phyloP scores from a whole-genome alignment of 2,113 vertebrate genomes.

The Holacanthus passer region DNA sequence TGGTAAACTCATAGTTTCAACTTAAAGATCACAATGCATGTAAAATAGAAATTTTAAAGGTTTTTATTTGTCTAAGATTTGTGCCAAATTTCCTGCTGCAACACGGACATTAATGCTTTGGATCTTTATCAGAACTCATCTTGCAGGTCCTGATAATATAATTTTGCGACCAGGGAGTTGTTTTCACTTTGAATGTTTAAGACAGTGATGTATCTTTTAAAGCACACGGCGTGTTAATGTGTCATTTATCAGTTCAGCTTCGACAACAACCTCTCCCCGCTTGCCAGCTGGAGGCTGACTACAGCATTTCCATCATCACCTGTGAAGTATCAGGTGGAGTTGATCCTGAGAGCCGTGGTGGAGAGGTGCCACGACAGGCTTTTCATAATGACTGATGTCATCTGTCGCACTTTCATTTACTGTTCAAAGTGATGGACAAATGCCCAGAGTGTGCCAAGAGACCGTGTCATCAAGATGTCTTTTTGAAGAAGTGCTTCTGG shows the following conservation, averaged over 20 bases:
- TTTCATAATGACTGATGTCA: slow-evolving; percentile 71
- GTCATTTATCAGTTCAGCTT: slow-evolving; percentile 36
- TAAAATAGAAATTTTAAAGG: neutral
- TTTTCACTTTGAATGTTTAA: slow-evolving; percentile 9
- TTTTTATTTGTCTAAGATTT: neutral
- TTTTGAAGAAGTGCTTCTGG: slow-evolving; percentile 71
- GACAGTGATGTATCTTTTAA: slow-evolving; percentile 4
- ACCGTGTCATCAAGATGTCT: slow-evolving; percentile 69
- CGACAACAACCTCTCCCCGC: slow-evolving; percentile 8
- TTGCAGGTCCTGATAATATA: slow-evolving; percentile 12
- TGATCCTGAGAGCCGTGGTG: slow-evolving; percentile 35
- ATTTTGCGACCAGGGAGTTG: neutral
- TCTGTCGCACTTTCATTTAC: slow-evolving; percentile 71
- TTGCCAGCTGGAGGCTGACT: slow-evolving; percentile 25
- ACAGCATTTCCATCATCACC: slow-evolving; percentile 37
- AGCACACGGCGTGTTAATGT: neutral
- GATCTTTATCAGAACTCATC: slow-evolving; percentile 8
- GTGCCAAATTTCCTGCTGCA: neutral
- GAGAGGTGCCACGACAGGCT: slow-evolving; percentile 38
- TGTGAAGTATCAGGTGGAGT: slow-evolving; percentile 40
- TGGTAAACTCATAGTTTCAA: neutral
- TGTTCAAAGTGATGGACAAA: slow-evolving; percentile 75
- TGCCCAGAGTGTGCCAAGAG: slow-evolving; percentile 57
- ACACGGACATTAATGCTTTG: slow-evolving; percentile 1
- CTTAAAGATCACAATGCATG: no score